Conservation (phyloP, 2,113 vertebrate species). For the Vulpes ferrilata region DNA sequence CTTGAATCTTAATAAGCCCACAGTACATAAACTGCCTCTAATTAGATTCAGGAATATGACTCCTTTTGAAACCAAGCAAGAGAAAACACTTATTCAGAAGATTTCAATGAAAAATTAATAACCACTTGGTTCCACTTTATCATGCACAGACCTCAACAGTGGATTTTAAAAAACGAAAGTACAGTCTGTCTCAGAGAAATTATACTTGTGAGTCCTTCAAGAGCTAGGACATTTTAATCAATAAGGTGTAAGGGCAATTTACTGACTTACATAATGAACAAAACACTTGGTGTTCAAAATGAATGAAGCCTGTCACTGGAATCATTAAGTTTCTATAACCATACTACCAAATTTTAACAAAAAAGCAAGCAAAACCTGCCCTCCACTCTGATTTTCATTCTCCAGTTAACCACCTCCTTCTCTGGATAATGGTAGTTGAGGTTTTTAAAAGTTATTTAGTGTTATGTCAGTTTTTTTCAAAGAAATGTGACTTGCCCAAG, state of each 20-base stretch:
- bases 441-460: not conserved
- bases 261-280: slow-evolving; percentile 71
- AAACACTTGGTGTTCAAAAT: slow-evolving; percentile 70
- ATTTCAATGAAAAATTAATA: slow-evolving; percentile 76
- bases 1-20: slow-evolving; percentile 78
- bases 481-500: not conserved
- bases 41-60: slow-evolving; percentile 81
- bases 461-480: not conserved
- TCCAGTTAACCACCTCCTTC: not conserved
- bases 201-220: slow-evolving; percentile 75
- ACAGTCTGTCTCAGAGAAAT: slow-evolving; percentile 58
- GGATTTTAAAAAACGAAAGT: slow-evolving; percentile 67
- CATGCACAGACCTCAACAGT: slow-evolving; percentile 63
- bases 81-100: slow-evolving; percentile 77
- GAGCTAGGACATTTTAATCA: slow-evolving; percentile 80
- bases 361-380: not conserved
- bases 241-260: slow-evolving; percentile 80
- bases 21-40: slow-evolving; percentile 76
- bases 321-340: slow-evolving; percentile 58
- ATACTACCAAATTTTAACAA: slow-evolving; percentile 31
- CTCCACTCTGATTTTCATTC: not conserved
- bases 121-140: slow-evolving; percentile 74
- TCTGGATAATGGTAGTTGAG: not conserved
- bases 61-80: slow-evolving; percentile 80
- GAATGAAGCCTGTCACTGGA: slow-evolving; percentile 57